Conservation (phyloP, 2,797 vertebrate genomes). For the Phataginus tetradactyla region DNA sequence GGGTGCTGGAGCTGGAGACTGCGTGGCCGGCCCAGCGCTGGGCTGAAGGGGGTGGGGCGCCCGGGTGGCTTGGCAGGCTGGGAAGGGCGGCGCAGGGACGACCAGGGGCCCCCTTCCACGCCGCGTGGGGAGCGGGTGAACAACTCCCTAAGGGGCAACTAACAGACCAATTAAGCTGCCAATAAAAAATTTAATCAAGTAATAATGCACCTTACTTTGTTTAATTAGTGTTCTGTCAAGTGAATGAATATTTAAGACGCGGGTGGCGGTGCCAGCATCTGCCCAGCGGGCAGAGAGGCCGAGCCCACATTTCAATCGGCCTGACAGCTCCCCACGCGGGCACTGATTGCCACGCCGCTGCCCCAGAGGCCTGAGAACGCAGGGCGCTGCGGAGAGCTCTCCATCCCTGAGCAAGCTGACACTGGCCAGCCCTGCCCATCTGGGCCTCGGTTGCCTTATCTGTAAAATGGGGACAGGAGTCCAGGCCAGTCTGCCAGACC, state of each 20-base stretch:
- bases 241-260: slow-evolving; percentile 86
- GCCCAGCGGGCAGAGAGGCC: slow-evolving; percentile 79
- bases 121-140: not conserved
- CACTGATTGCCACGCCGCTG: not conserved
- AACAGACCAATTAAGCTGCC: slow-evolving; percentile 87
- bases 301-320: slow-evolving; percentile 76
- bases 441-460: slow-evolving; percentile 44
- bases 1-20: rapidly evolving
- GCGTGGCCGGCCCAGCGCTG: rapidly evolving
- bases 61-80: rapidly evolving
- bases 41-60: not conserved
- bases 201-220: slow-evolving; percentile 92
- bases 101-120: not conserved
- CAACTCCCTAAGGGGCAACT: slow-evolving; percentile 83
- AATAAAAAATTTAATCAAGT: slow-evolving; percentile 92
- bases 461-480: slow-evolving; percentile 22
- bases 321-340: slow-evolving; percentile 68
- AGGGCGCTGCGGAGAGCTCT: rapidly evolving
- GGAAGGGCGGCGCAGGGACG: not conserved
- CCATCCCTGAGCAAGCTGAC: not conserved
- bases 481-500: not conserved
- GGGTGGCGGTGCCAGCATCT: slow-evolving; percentile 75
- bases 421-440: not conserved
- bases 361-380: not conserved
- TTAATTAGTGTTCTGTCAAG: slow-evolving; percentile 92